Conservation (phyloP, 2,113 vertebrate species). For the Caretta caretta region DNA sequence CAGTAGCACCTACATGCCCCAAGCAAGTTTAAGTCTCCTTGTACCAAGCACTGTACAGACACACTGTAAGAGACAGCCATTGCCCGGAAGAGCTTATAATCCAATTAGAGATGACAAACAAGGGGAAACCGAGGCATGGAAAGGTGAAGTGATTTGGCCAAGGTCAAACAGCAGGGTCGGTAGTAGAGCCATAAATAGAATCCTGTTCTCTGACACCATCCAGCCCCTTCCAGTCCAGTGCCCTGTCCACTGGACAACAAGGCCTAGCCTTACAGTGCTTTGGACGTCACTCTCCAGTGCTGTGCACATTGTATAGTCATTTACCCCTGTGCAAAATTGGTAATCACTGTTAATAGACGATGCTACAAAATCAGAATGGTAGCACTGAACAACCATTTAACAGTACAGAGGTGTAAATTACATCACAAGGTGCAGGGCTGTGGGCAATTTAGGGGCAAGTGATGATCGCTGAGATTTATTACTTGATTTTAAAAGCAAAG, state of each 20-base stretch:
- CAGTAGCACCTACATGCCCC: background rate
- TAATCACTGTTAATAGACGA: background rate
- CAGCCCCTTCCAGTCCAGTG: background rate
- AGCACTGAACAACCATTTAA: fast-evolving
- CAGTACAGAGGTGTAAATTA: background rate
- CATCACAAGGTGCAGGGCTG: background rate
- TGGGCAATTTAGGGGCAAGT: background rate
- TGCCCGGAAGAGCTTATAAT: background rate
- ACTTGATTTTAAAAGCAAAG: background rate
- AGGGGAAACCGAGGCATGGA: background rate
- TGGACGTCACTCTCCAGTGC: background rate
- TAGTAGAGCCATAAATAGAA: fast-evolving
- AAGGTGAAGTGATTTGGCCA: fast-evolving
- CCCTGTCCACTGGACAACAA: background rate
- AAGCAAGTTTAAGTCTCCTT: background rate
- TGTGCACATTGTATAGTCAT: background rate
- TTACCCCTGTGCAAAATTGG: background rate
- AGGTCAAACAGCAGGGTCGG: background rate
- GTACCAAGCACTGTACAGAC: background rate
- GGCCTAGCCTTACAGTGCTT: background rate
- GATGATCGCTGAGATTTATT: background rate
- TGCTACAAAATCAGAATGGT: background rate
- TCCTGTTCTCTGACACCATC: fast-evolving
- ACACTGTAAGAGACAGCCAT: background rate
- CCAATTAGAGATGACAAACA: background rate